Conservation (phyloP, 2,888 invertebrate genomes). For the Penaeus monodon region DNA sequence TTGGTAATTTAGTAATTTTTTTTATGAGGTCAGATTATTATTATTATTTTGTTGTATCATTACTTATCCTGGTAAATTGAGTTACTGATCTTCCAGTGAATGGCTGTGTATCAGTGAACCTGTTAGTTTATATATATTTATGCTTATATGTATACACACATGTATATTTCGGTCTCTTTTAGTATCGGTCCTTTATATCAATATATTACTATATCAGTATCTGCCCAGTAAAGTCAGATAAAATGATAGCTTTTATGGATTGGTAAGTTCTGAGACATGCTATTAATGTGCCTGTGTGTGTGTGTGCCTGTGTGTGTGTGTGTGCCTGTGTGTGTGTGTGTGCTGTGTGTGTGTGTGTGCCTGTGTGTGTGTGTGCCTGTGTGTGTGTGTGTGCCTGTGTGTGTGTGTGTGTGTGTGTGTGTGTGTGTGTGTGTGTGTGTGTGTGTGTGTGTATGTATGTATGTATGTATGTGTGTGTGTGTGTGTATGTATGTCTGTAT, state of each 20-base stretch:
- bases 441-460: background rate
- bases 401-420: background rate
- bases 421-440: background rate
- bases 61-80: too few relatives aligned
- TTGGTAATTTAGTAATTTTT: background rate
- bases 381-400: background rate
- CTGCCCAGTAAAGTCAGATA: background rate
- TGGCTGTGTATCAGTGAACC: background rate
- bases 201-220: constrained; percentile 3
- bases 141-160: background rate
- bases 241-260: too few relatives aligned
- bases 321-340: background rate
- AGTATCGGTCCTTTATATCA: background rate
- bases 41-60: too few relatives aligned
- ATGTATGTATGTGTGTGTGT: background rate
- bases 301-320: background rate
- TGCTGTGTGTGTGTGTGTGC: background rate
- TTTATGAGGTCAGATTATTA: background rate
- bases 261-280: too few relatives aligned
- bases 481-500: background rate
- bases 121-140: background rate
- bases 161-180: background rate
- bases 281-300: too few relatives aligned
- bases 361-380: background rate
- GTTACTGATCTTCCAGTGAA: too few relatives aligned